Evolutionary conservation across 2,797 vertebrate species (phyloP), one percentile per base, ranked within the genome.

Genomic region (Balearica regulorum): DNA sequence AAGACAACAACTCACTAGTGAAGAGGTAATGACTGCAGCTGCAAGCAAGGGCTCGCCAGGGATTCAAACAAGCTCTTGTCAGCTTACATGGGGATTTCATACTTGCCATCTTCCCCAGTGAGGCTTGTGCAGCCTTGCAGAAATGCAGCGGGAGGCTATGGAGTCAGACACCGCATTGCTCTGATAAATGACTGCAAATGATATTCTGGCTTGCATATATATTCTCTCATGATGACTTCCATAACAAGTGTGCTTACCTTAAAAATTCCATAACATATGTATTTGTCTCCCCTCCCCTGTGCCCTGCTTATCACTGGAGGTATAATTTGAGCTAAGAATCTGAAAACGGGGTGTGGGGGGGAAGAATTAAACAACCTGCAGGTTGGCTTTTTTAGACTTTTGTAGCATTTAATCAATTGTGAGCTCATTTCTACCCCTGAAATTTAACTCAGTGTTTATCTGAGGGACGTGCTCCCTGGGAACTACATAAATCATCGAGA

Each of bases 321-420:
- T 14, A 44, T 13, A 70, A 70, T 61, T 44, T 86, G 31, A 90
- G 39, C 16, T 48, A 57, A 60, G 28, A 78, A 80, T 28, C 9
- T 70, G 55, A n/a, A 77, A 19, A 13, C 1, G 2, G 1, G 0
- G 2, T 14, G 25, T 3, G 1, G 0, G 2, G 2, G 3, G 1
- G 0, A 41, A 57, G 25, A 54, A 60, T 14, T 6, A 70, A 81
- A 54, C 6, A 76, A 41, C 4, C 29, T 78, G 15, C 8, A 18
- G 43, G 13, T 9, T 35, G 16, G 13, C 4, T 89, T 11, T 75
- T 93, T 92, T 41, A 44, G 37, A 39, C 14, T 91, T 85, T 25
- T 48, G 15, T 26, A 80, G 7, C 14, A 39, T 69, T 78, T 78
- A 75, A 82, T 82, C 72, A 78, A 61, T 35, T 65, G 6, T 6